phyloP scores from a whole-genome alignment of 35 echinoderm and acorn worm species.

The Apostichopus japonicus region DNA sequence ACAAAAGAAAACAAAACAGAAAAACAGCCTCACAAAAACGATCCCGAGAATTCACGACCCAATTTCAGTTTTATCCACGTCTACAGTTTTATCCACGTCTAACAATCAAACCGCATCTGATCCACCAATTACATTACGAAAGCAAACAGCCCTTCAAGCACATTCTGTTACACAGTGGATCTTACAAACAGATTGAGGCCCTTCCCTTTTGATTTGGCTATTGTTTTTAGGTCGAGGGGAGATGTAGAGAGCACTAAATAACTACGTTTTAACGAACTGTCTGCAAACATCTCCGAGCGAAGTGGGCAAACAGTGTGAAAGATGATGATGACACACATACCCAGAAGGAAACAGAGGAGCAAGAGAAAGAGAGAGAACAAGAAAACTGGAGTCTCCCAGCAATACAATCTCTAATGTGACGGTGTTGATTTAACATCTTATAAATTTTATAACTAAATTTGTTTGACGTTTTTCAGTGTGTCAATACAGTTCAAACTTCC shows the following conservation, averaged over 20 bases:
- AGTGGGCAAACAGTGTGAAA: constrained; percentile 6
- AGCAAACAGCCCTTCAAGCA: constrained; percentile 25
- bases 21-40: neutral
- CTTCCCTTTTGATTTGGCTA: constrained; percentile 8
- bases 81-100: neutral
- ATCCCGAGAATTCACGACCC: neutral
- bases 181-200: neutral
- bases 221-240: constrained; percentile 51
- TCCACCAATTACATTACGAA: neutral
- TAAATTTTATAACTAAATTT: neutral
- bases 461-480: neutral
- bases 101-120: neutral
- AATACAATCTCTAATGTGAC: neutral
- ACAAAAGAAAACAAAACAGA: too few species aligned
- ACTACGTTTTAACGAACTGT: constrained; percentile 30
- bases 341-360: neutral
- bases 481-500: too few species aligned
- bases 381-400: neutral
- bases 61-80: neutral
- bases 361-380: too few species aligned
- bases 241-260: constrained; percentile 12
- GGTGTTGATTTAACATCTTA: neutral
- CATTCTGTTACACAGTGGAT: neutral
- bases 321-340: neutral
- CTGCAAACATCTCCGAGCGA: neutral